phyloP scores from a whole-genome alignment of 2,888 invertebrate species.

The Spisula solida region DNA sequence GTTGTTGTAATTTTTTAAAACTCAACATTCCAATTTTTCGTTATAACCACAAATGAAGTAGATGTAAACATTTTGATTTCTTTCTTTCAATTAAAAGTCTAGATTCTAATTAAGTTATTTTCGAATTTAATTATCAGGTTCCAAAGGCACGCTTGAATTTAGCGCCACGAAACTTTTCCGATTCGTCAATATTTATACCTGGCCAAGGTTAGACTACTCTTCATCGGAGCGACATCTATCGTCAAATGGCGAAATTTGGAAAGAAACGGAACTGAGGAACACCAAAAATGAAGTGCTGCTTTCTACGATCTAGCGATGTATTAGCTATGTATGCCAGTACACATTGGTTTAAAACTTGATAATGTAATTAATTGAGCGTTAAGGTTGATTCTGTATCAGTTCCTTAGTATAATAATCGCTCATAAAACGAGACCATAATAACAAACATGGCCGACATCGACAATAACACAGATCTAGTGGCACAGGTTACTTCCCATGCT shows the following conservation, averaged over 20 bases:
- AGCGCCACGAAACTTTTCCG: conserved; percentile 41
- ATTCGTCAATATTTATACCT: conserved; percentile 31
- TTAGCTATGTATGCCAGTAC: conserved; percentile 19
- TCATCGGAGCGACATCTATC: conserved; percentile 67
- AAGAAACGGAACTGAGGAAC: conserved; percentile 44
- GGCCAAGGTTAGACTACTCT: conserved; percentile 56
- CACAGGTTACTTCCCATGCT: conserved; percentile 72
- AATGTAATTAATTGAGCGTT: neutral
- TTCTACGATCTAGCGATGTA: conserved; percentile 6
- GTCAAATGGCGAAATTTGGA: conserved; percentile 43
- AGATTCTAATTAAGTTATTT: neutral
- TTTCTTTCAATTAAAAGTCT: too few relatives aligned
- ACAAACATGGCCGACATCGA: conserved; percentile 84
- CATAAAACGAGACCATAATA: conserved; percentile 58
- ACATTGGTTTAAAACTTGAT: conserved; percentile 4
- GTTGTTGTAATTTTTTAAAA: too few relatives aligned
- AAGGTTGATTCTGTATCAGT: neutral
- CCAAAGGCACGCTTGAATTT: conserved; percentile 26
- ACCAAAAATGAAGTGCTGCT: conserved; percentile 51
- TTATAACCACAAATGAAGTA: too few relatives aligned
- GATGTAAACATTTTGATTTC: too few relatives aligned
- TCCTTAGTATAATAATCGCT: neutral
- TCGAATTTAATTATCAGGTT: neutral
- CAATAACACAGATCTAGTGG: conserved; percentile 72
- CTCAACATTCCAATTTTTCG: too few relatives aligned